Evolutionary conservation across 2,113 vertebrate genomes (phyloP), one percentile per base, ranked within the genome.

Genomic region (Myrmecobius fasciatus): DNA sequence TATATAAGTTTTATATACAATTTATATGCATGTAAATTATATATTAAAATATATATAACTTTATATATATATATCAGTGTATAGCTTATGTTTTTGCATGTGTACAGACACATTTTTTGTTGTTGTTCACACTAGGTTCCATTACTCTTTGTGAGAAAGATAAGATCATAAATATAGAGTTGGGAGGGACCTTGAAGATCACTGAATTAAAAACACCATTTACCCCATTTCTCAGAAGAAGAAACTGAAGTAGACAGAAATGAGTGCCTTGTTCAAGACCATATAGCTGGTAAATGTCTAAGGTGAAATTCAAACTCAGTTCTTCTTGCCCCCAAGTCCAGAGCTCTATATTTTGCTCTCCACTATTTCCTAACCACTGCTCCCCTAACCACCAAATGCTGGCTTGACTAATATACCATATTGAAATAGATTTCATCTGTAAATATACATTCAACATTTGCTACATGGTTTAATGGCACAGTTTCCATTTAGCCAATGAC

Each of bases 361-460:
- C 20, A 83, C n/a, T 83, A 20, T 83, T 83, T 43, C n/a, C 67
- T 43, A 83, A 43, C 24, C 67, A 24, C n/a, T 2, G 36, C 36
- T 83, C 43, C 36, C 20, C 67, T 83, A 83, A 83, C 67, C n/a
- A 43, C 67, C 67, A 83, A 83, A 83, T 83, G n/a, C n/a, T 83
- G 17, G 43, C n/a, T 43, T 83, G 24, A 83, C 67, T 83, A 83
- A 83, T 83, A 83, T 2, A 6, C 89, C 89, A 47, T 90, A 47
- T 31, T 90, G 89, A 90, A 90, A 51, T 48, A 31, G 53, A 91
- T 49, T 94, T 96, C 24, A 92, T 25, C 90, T 89, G 89, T 47
- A 96, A 90, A 95, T 90, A 83, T 3, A 89, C 5, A 25, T 75
- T 25, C 93, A 96, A 91, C 9, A 92, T 53, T 83, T 22, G 52